These are phyloP conservation scores for Eulemur macaco DNA, from an alignment of 2,113 vertebrate species.

Conservation along the genomic window DNA sequence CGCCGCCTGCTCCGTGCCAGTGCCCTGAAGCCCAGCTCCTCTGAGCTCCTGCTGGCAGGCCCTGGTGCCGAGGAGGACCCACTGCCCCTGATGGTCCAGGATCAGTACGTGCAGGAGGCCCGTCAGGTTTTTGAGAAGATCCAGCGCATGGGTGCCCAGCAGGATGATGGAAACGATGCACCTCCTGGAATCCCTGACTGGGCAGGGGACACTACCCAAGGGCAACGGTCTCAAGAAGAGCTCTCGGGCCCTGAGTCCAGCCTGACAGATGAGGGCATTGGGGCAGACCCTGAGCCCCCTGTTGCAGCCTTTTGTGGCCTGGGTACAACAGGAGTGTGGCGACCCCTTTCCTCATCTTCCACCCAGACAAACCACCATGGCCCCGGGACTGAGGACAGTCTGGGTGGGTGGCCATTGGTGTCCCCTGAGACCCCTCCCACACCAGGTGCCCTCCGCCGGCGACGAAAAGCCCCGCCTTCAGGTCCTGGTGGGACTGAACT, in stretches of 20 bases:
- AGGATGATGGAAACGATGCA: constrained; percentile 81
- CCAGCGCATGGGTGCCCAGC: constrained; percentile 92
- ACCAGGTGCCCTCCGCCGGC: constrained; percentile 89
- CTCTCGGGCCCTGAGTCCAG: constrained; percentile 94
- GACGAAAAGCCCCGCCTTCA: constrained; percentile 91
- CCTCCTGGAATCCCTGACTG: constrained; percentile 66
- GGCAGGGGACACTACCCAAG: constrained; percentile 70
- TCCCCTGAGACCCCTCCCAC: constrained; percentile 82
- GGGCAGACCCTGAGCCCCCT: constrained; percentile 91
- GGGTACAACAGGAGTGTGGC: constrained; percentile 86
- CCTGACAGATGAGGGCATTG: constrained; percentile 97
- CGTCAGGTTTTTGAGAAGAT: constrained; percentile 97
- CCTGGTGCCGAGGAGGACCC: constrained; percentile 83
- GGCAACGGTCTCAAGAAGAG: constrained; percentile 90
- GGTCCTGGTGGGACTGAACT: constrained; percentile 88
- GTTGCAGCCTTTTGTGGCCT: constrained; percentile 84
- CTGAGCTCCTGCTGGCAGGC: constrained; percentile 90
- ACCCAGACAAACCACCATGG: constrained; percentile 56
- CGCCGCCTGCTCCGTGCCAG: constrained; percentile 77
- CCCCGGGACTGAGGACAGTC: constrained; percentile 60
- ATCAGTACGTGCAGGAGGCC: constrained; percentile 95
- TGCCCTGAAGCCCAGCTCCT: constrained; percentile 91
- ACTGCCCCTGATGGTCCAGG: constrained; percentile 88
- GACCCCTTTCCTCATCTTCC: constrained; percentile 70
- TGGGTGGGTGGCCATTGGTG: constrained; percentile 58